These are phyloP conservation scores for Phalacrocorax brasilianus DNA, from an alignment of 2,113 vertebrate species.

Conservation along the genomic window DNA sequence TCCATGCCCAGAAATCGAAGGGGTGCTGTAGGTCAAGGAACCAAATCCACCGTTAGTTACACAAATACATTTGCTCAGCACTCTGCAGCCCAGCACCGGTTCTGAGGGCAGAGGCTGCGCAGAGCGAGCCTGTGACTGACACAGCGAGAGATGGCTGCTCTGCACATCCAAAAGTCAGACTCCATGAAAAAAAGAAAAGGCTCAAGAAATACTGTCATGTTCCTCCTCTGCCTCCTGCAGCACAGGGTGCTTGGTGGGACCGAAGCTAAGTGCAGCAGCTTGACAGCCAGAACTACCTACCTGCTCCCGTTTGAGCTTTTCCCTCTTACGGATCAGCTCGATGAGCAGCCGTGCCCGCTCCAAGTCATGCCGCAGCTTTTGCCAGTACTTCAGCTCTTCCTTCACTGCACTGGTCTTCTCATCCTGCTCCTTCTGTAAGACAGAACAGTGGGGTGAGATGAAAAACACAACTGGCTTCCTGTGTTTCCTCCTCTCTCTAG, in stretches of 20 bases:
- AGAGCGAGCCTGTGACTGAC: neutral
- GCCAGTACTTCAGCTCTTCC: slow-evolving; percentile 96
- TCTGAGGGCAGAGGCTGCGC: neutral
- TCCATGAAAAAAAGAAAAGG: neutral
- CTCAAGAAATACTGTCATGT: neutral
- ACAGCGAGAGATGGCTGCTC: neutral
- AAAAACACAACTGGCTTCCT: neutral
- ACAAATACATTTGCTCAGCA: neutral
- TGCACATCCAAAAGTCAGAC: neutral
- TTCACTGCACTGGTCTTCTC: slow-evolving; percentile 91
- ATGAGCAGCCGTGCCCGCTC: slow-evolving; percentile 92
- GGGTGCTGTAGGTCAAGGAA: neutral
- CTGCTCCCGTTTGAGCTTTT: slow-evolving; percentile 97
- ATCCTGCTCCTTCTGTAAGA: slow-evolving; percentile 87
- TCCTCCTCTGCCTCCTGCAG: neutral
- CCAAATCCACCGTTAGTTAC: neutral
- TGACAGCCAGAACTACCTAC: slow-evolving; percentile 60
- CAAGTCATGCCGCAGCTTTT: slow-evolving; percentile 95
- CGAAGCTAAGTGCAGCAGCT: neutral
- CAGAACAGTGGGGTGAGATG: neutral
- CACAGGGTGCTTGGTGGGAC: neutral
- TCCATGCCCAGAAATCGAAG: neutral
- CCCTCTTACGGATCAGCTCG: slow-evolving; percentile 96
- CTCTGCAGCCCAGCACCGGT: neutral
- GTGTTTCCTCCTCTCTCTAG: neutral